Evolutionary conservation across 2,113 vertebrate species (phyloP), one percentile per base, ranked within the genome.

Genomic region (Ceyx margarethae): DNA sequence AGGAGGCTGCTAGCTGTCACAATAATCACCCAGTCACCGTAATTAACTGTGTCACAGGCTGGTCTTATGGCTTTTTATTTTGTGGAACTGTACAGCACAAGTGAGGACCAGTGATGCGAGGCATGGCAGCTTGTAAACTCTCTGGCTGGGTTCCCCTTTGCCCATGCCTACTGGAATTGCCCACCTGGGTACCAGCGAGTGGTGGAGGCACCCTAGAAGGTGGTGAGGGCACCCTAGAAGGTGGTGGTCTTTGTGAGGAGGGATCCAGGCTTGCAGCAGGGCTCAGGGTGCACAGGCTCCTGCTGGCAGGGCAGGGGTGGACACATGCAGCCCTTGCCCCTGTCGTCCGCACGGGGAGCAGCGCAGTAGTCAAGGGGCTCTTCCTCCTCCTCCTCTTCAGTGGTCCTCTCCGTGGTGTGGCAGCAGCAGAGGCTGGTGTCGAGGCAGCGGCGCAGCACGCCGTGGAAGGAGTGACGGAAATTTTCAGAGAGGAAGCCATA

Each of bases 401-500:
- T 0, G 0, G 17, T 4, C 0, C 61, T 40, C 1, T 8, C 14
- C 1, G 23, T 12, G 0, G 29, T 1, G 1, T 78, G 93, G 64
- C 96, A 96, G 93, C 96, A 97, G 68, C 93, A 93, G 53, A 90
- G 80, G 85, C 96, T 93, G 42, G 81, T 9, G 0, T 91, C 94
- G 3, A 93, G 93, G 91, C 85, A 98, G 97, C 90, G 98, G 96
- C 98, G 98, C 72, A 99, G 90, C 64, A 98, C 98, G n/a, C 98
- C 97, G 8, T 98, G 98, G 96, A 99, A 99, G 50, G 98, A 98
- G 65, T 98, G 97, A 68, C 98, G 98, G 96, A 99, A 99, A 94
- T 98, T 99, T 96, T 99, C 98, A 3, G 98, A 99, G 40, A 99
- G 98, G 89, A 99, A 97, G 26, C 98, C 98, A 2, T 99, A 99